phyloP scores from a whole-genome alignment of 2,888 invertebrate species.

The Anoplius nigerrimus region DNA sequence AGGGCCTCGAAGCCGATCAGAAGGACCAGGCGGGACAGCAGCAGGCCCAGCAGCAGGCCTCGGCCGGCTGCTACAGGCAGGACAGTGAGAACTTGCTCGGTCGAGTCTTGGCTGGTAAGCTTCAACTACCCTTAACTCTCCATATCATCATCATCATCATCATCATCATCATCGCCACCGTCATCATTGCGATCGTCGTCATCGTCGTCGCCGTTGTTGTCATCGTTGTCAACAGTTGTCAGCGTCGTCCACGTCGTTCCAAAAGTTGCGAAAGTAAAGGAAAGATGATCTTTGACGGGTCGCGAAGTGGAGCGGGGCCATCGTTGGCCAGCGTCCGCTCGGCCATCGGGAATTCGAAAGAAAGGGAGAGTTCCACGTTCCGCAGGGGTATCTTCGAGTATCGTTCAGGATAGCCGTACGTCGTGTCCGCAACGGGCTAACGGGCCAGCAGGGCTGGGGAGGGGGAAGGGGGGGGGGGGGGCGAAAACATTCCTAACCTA shows the following conservation, averaged over 20 bases:
- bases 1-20: constrained; percentile 63
- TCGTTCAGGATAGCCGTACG: no score
- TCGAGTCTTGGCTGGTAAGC: constrained; percentile 79
- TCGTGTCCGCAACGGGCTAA: no score
- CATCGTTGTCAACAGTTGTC: no score
- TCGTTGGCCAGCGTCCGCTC: no score
- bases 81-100: constrained; percentile 78
- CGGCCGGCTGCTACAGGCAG: constrained; percentile 62
- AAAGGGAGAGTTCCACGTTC: no score
- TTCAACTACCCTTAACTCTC: no score
- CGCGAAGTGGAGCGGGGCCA: not conserved
- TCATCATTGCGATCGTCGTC: not conserved
- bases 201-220: not conserved
- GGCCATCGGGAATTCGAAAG: no score
- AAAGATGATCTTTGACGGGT: no score
- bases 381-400: no score
- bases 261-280: not conserved
- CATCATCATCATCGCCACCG: not conserved
- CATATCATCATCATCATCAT: no score
- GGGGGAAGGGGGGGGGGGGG: not conserved
- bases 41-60: constrained; percentile 31
- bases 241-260: not conserved
- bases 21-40: constrained; percentile 64
- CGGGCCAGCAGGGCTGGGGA: no score
- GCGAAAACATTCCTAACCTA: constrained; percentile 39